Evolutionary conservation across 2,113 vertebrate species (phyloP), one percentile per base, ranked within the genome.

Genomic region (Argyrosomus japonicus): DNA sequence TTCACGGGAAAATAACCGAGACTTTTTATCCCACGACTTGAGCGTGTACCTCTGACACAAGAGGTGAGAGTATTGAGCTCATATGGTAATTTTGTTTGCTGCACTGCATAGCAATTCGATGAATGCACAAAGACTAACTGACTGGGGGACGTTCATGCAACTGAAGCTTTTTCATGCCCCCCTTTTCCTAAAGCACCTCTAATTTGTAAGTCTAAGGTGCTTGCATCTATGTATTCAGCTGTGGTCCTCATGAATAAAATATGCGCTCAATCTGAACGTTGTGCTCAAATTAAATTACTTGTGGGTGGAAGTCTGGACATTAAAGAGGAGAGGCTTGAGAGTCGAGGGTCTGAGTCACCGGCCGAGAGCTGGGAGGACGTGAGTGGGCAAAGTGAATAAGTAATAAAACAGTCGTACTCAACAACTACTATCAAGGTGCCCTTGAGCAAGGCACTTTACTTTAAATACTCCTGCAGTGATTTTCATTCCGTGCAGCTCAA

Each of bases 401-500:
- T 61, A 68, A 70, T 14, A 23, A 6, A 71, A 32, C 25, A 0
- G 3, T 40, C 47, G 78, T 51, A 10, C 10, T 73, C 15, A 57
- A 6, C 27, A 53, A 23, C 54, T 65, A 51, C 53, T 62, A 76
- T 32, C 70, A 70, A 75, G 54, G 45, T 82, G 89, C 77, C 84
- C 36, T 81, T 77, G 45, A 85, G 68, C 27, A 91, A 92, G 89
- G 89, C 90, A 92, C 90, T 85, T 74, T 17, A 67, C 68, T 79
- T 65, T 10, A 58, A 79, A 73, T 72, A 56, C 11, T 36, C 29
- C 14, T 72, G 8, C 48, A 63, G 21, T 53, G 27, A 36, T 51
- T 63, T 32, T 82, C 27, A 50, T 54, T 2, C 4, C 56, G 18
- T 51, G 6, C 51, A 50, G 36, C 54, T 62, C 29, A 48, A 77